phyloP scores from a whole-genome alignment of 2,113 vertebrate species.

The Clarias macrocephalus region DNA sequence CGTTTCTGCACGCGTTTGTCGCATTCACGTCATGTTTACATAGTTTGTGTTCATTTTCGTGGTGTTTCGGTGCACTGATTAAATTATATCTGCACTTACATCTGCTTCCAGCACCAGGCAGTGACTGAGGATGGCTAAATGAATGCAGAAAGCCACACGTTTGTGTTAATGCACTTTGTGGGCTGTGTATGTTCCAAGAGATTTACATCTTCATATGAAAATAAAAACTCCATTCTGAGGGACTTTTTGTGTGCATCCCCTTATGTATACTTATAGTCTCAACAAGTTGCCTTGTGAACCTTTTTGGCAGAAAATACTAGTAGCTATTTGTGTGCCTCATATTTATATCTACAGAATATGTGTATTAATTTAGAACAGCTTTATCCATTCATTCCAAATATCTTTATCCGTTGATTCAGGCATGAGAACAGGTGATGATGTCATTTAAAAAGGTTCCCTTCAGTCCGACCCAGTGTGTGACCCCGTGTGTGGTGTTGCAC shows the following conservation, averaged over 20 bases:
- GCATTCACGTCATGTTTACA: background rate
- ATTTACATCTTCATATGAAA: background rate
- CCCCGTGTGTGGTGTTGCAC: background rate
- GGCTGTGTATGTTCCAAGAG: background rate
- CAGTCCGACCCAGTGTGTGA: background rate
- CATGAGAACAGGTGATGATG: background rate
- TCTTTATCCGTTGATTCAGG: background rate
- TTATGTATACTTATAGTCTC: background rate
- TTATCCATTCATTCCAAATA: background rate
- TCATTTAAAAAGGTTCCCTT: background rate
- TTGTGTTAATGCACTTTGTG: background rate
- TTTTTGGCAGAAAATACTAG: background rate
- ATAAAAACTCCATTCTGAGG: background rate
- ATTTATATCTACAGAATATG: background rate
- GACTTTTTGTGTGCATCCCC: background rate
- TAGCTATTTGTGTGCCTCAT: background rate
- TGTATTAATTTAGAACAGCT: background rate
- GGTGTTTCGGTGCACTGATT: background rate
- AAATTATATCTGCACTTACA: background rate
- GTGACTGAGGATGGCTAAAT: background rate
- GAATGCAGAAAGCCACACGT: background rate
- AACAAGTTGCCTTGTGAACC: background rate
- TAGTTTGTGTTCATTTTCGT: background rate
- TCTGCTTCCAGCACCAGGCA: background rate
- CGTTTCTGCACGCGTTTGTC: background rate